A percentile compares a stretch with the other conserved stretches of the same genome.
Conservation (phyloP, 2,113 vertebrate genomes). For the Turdus rufiventris region DNA sequence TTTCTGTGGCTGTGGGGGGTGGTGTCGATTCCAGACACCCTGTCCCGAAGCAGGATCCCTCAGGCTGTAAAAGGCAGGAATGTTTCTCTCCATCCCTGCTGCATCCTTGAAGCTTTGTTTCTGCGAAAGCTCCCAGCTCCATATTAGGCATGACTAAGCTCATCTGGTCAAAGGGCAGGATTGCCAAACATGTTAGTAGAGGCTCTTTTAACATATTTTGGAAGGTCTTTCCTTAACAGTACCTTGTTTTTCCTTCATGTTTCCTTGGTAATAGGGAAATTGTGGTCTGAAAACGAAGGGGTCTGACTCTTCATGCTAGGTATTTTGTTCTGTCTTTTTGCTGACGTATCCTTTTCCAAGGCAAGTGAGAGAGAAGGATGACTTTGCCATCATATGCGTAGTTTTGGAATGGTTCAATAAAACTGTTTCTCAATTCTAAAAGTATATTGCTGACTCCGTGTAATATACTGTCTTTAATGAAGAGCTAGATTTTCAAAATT, state of each 20-base stretch:
- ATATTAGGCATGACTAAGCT: background rate
- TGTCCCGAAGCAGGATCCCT: background rate
- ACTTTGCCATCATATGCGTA: background rate
- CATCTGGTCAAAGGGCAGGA: background rate
- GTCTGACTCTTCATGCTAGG: background rate
- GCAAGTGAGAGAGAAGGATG: background rate
- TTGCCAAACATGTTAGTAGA: background rate
- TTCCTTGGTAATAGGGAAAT: background rate
- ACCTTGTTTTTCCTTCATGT: background rate
- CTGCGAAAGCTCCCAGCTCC: background rate
- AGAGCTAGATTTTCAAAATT: background rate
- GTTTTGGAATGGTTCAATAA: background rate
- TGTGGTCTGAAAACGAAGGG: rapidly evolving
- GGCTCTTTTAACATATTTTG: background rate
- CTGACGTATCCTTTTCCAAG: background rate
- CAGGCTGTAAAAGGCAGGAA: background rate
- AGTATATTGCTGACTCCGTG: background rate
- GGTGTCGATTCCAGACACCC: rapidly evolving
- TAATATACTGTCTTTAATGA: background rate
- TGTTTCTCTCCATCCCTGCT: background rate
- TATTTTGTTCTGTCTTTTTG: background rate
- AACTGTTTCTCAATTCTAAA: background rate
- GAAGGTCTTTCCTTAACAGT: background rate
- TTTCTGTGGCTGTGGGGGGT: background rate
- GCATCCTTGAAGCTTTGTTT: background rate